Percentiles rank a stretch among this genome's conserved stretches.
Conservation (phyloP, 2,888 invertebrate species). For the Ophion slaviceki region DNA sequence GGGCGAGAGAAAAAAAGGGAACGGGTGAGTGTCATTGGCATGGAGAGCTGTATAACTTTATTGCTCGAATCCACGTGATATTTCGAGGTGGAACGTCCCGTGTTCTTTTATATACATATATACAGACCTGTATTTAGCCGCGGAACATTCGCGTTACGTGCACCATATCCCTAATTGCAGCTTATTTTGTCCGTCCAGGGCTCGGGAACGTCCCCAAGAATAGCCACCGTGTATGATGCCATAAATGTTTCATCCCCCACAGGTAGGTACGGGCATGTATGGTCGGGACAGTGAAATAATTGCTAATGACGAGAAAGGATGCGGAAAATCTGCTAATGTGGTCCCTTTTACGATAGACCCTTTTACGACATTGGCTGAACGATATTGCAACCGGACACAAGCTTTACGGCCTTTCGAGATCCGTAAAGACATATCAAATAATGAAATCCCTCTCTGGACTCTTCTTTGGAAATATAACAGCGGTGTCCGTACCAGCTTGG, state of each 20-base stretch:
- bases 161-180: constrained; percentile 12
- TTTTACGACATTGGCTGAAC: background rate
- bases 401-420: background rate
- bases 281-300: background rate
- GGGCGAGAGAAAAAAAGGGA: too few species aligned
- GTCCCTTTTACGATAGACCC: background rate
- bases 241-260: background rate
- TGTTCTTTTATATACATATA: background rate
- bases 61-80: too few species aligned
- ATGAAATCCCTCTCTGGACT: too few species aligned
- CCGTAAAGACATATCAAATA: too few species aligned
- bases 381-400: background rate
- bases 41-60: too few species aligned
- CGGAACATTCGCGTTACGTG: background rate
- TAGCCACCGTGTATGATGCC: background rate
- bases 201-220: background rate
- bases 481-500: too few species aligned
- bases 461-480: too few species aligned
- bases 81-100: background rate
- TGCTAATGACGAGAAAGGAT: background rate
- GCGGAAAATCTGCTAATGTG: background rate
- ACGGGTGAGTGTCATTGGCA: too few species aligned
- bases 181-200: background rate
- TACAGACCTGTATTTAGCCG: background rate
- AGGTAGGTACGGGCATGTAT: background rate